phyloP scores from a whole-genome alignment of 64 coral and sea anemone species.

The Stichodactyla helianthus region DNA sequence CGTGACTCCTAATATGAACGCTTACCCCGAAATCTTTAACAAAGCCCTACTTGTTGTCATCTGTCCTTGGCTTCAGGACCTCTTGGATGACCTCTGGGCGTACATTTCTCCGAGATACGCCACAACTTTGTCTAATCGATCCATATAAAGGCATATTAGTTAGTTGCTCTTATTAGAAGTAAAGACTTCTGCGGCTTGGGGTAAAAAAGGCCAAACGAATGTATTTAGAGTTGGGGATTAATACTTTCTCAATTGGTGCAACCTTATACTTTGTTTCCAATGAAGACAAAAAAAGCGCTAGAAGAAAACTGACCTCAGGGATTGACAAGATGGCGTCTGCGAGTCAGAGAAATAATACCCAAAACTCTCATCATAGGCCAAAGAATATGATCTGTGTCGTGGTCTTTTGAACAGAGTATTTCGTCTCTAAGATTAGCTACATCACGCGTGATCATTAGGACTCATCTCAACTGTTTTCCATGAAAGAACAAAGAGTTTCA shows the following conservation, averaged over 20 bases:
- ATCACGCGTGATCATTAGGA: background rate
- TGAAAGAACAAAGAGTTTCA: background rate
- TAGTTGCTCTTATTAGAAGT: conserved; percentile 3
- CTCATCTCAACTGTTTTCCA: background rate
- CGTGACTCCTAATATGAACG: background rate
- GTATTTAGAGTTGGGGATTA: background rate
- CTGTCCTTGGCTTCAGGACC: background rate
- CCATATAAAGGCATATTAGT: conserved; percentile 30
- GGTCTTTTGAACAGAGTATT: background rate
- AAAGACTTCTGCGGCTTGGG: background rate
- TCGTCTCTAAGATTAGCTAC: background rate
- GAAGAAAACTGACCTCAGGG: background rate
- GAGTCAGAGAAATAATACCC: background rate
- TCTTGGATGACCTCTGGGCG: conserved; percentile 11
- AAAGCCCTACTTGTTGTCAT: background rate
- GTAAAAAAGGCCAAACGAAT: conserved; percentile 24
- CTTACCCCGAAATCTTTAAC: background rate
- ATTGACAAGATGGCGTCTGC: background rate
- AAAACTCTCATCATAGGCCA: background rate
- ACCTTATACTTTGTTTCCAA: background rate
- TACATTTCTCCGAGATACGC: background rate
- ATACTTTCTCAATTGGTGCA: background rate
- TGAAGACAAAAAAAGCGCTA: background rate
- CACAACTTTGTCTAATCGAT: conserved; percentile 6
- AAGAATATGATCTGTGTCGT: background rate